Evolutionary conservation across 2,888 invertebrate genomes (phyloP), one percentile per base, ranked within the genome.

Genomic region (Aproaerema taeniolella): DNA sequence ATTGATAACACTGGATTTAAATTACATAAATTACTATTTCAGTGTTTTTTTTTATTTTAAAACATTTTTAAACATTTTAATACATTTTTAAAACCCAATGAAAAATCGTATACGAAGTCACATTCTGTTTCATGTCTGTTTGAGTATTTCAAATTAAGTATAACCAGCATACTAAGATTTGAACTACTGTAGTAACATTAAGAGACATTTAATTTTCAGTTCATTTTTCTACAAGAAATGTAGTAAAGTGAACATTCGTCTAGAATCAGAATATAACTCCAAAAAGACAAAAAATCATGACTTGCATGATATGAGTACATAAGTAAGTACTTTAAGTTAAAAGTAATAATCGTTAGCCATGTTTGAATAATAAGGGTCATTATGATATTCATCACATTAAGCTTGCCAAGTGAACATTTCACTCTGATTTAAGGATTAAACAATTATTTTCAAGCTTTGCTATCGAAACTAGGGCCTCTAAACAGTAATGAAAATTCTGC

Each of bases 91-190:
- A 69, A 67, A 66, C 63, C 79, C 80, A 80, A 81, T 79, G 78
- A 80, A 81, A 80, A 80, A 67, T 64, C 57, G n/a, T 41, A 60
- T 50, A 50, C 26, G 38, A 47, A 45, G 52, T 57, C 55, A 50
- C 49, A 47, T 53, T 44, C 50, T 47, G 48, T 50, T 50, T 53
- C 41, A 35, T 44, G 42, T 48, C 46, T 38, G 41, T 47, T n/a
- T 28, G 42, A 45, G 50, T 40, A 42, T 50, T 58, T 67, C 70
- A 67, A 63, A 59, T 48, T 45, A 45, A 64, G 62, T 76, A 81
- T 67, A 76, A 38, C 79, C 72, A 3, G 81, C 83, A 75, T 75
- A 74, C 67, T 60, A 48, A n/a, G 14, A 60, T 53, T 62, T 61
- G 70, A 75, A 61, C 46, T 16, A 33, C 38, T 47, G 47, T 29